Percentiles rank a stretch among this genome's conserved stretches.
Evolutionary conservation across 2,113 vertebrate species (phyloP).

Genomic region (Rana temporaria): DNA sequence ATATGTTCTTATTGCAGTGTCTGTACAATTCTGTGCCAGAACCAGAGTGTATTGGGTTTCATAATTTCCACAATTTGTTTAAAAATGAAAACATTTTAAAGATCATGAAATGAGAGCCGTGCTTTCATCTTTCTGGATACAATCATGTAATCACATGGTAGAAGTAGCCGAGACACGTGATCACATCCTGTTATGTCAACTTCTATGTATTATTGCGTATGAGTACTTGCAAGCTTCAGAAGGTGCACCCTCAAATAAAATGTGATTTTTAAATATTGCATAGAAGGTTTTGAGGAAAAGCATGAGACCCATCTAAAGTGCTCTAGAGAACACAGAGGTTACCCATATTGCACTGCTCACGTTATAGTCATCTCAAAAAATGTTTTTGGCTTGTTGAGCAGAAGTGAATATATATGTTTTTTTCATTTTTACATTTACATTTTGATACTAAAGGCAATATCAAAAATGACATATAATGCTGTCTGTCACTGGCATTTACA

Average conservation of each 20-base stretch:
- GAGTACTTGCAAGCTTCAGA: constrained; percentile 42
- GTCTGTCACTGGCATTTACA: too few relatives aligned
- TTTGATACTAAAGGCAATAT: too few relatives aligned
- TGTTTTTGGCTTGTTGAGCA: too few relatives aligned
- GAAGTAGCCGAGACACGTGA: neutral
- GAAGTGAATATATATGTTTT: too few relatives aligned
- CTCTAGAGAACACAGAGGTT: constrained; percentile 8
- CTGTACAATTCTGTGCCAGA: constrained; percentile 24
- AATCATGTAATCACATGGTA: constrained; percentile 42
- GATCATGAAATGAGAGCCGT: constrained; percentile 32
- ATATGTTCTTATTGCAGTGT: neutral
- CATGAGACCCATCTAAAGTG: constrained; percentile 18
- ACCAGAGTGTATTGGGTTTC: constrained; percentile 26
- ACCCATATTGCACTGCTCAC: neutral
- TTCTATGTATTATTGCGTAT: constrained; percentile 12
- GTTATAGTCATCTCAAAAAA: too few relatives aligned
- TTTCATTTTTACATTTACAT: too few relatives aligned
- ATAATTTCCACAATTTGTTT: constrained; percentile 46
- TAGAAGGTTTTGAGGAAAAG: constrained; percentile 19
- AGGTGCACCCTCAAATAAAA: constrained; percentile 16
- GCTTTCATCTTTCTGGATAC: constrained; percentile 42
- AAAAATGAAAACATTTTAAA: constrained; percentile 44
- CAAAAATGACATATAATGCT: too few relatives aligned
- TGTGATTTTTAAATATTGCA: constrained; percentile 35
- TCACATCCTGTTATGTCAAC: constrained; percentile 11